Conservation (phyloP, 2,113 vertebrate genomes). For the Hylia prasina region DNA sequence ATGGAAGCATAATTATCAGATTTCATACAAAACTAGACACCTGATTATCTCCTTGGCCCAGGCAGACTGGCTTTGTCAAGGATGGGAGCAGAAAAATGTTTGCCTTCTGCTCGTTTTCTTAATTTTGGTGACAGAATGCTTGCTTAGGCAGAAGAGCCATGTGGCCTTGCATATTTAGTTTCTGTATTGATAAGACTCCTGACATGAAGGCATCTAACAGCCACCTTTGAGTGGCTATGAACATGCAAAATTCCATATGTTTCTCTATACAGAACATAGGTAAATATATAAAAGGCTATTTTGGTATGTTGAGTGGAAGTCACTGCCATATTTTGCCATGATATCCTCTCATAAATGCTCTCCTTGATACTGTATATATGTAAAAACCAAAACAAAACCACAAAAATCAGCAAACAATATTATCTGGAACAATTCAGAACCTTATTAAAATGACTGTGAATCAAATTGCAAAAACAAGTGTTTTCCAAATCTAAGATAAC, state of each 20-base stretch:
- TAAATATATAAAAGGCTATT: slow-evolving; percentile 50
- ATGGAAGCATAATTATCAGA: background rate
- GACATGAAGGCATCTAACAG: slow-evolving; percentile 41
- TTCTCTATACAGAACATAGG: slow-evolving; percentile 17
- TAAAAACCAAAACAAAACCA: background rate
- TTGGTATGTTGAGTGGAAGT: slow-evolving; percentile 35
- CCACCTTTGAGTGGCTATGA: slow-evolving; percentile 49
- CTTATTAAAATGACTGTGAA: slow-evolving; percentile 36
- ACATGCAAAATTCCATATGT: slow-evolving; percentile 47
- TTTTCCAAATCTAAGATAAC: slow-evolving; percentile 1
- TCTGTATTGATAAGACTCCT: background rate
- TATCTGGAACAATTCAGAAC: background rate
- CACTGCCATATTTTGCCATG: background rate
- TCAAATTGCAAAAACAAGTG: slow-evolving; percentile 18
- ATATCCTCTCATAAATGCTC: background rate
- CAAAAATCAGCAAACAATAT: background rate
- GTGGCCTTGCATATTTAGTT: slow-evolving; percentile 2
- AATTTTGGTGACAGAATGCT: slow-evolving; percentile 45
- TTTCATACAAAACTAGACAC: background rate
- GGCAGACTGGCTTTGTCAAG: background rate
- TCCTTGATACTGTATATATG: background rate
- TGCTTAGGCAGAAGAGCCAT: background rate
- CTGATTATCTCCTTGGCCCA: background rate
- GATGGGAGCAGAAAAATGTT: background rate
- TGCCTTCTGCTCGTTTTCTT: slow-evolving; percentile 2